Evolutionary conservation across 2,113 vertebrate species (phyloP).

Genomic region (Chunga burmeisteri): DNA sequence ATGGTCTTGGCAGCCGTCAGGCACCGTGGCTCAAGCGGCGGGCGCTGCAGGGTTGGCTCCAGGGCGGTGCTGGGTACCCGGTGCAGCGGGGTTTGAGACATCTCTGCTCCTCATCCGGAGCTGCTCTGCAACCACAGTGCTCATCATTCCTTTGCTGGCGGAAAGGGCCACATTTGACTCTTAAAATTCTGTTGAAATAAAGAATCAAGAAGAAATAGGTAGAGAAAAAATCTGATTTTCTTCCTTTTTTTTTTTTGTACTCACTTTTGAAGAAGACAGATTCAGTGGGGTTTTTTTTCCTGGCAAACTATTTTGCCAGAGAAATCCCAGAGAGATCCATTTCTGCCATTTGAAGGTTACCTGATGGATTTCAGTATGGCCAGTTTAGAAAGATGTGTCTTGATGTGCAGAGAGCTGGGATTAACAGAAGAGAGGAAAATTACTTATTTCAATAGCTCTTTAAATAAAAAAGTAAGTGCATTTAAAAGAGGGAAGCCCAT

Average conservation of each 20-base stretch:
- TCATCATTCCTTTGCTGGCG: fast-evolving
- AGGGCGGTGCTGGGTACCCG: background rate
- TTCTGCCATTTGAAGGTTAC: background rate
- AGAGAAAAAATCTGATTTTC: background rate
- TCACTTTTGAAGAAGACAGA: background rate
- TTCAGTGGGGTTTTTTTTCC: background rate
- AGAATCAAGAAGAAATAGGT: background rate
- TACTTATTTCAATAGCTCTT: background rate
- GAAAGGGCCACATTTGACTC: background rate
- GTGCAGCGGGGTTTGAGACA: fast-evolving
- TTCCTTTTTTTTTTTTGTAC: background rate
- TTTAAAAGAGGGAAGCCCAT: background rate
- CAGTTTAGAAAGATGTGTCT: background rate
- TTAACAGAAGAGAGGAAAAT: background rate
- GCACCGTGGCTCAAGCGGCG: fast-evolving
- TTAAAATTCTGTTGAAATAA: background rate
- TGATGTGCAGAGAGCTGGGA: background rate
- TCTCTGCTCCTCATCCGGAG: background rate
- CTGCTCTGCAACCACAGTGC: fast-evolving
- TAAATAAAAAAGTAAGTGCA: background rate
- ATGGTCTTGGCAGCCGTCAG: fast-evolving
- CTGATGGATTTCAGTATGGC: background rate
- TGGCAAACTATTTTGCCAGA: background rate
- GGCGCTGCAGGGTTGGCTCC: fast-evolving
- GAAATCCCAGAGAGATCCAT: background rate